Conservation (phyloP, 2,113 vertebrate species). For the Eupsittula cactorum region DNA sequence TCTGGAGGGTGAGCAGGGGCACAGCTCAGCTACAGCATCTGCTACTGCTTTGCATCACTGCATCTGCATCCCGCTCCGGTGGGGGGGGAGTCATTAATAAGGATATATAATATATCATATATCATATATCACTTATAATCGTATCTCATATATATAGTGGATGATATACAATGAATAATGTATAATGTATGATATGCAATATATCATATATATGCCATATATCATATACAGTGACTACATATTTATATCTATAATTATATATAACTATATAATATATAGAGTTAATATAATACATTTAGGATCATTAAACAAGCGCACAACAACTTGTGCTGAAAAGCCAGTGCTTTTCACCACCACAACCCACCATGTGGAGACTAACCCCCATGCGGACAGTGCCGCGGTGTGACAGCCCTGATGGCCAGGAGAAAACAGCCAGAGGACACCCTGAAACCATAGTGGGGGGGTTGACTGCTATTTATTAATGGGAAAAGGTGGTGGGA, state of each 20-base stretch:
- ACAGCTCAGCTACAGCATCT: background rate
- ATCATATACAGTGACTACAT: too few species aligned
- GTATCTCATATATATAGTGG: too few species aligned
- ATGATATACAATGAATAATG: too few species aligned
- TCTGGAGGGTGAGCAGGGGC: background rate
- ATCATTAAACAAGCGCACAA: background rate
- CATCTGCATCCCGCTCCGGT: background rate
- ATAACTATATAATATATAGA: too few species aligned
- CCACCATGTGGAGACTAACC: background rate
- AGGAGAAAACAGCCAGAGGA: background rate
- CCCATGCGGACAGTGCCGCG: accelerated
- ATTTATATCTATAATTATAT: too few species aligned
- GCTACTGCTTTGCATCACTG: background rate
- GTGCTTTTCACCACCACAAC: background rate
- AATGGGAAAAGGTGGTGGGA: background rate
- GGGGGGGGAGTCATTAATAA: background rate
- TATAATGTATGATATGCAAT: too few species aligned
- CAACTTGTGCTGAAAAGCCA: background rate
- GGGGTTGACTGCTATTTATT: background rate
- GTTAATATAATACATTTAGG: background rate
- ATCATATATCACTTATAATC: too few species aligned
- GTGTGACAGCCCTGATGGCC: background rate
- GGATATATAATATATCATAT: too few species aligned
- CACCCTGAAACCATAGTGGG: accelerated
- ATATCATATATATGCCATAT: too few species aligned